Evolutionary conservation across 2,797 vertebrate species (phyloP).

Genomic region (Sebastolobus alascanus): DNA sequence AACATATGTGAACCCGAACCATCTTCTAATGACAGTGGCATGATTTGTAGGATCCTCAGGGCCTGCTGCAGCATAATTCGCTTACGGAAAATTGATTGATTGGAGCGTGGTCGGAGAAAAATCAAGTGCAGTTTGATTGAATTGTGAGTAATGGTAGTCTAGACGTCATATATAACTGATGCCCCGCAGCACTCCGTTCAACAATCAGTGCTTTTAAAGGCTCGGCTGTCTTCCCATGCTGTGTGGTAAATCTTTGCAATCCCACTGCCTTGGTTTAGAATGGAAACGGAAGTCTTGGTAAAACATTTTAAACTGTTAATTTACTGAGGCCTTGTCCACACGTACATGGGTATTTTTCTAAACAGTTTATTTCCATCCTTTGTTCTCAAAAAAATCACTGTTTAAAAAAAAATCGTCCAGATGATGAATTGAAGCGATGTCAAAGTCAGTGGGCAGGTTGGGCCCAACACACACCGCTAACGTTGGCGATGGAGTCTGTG

Average conservation of each 20-base stretch:
- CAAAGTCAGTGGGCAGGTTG: no score
- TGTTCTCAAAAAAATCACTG: no score
- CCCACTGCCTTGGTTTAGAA: background rate
- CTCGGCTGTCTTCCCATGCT: slow-evolving; percentile 41
- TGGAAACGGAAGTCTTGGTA: background rate
- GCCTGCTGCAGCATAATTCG: slow-evolving; percentile 55
- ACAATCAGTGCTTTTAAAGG: slow-evolving; percentile 59
- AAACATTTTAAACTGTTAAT: slow-evolving; percentile 12
- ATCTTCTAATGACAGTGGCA: slow-evolving; percentile 25
- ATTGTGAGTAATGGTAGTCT: slow-evolving; percentile 69
- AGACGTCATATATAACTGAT: slow-evolving; percentile 51
- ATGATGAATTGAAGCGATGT: no score
- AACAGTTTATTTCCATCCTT: no score
- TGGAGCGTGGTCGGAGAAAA: slow-evolving; percentile 61
- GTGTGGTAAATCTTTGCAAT: slow-evolving; percentile 6
- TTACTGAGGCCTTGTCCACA: background rate
- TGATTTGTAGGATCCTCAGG: slow-evolving; percentile 60
- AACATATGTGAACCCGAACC: slow-evolving; percentile 7
- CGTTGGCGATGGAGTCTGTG: no score
- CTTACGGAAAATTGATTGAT: slow-evolving; percentile 77
- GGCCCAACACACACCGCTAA: no score
- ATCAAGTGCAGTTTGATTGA: slow-evolving; percentile 76
- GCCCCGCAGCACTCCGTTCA: slow-evolving; percentile 31
- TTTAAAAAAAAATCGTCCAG: no score
- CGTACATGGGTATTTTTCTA: no score